phyloP scores from a whole-genome alignment of 2,113 vertebrate species.

The Eulacestoma nigropectus region DNA sequence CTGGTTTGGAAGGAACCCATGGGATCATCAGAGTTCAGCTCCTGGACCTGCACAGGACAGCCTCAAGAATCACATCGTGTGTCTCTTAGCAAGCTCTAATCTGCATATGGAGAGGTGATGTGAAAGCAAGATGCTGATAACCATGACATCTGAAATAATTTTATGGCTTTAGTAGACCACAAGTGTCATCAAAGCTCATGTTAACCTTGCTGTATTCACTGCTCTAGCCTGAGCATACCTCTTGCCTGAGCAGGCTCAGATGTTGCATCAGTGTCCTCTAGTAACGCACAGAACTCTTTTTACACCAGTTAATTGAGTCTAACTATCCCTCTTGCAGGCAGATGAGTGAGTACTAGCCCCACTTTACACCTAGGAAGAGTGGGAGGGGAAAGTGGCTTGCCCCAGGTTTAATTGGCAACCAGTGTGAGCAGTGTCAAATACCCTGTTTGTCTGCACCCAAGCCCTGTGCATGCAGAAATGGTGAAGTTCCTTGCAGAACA shows the following conservation, averaged over 20 bases:
- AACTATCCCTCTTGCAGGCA: background rate
- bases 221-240: background rate
- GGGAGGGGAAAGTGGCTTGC: conserved; percentile 5
- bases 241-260: background rate
- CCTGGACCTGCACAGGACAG: background rate
- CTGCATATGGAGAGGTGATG: background rate
- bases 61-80: background rate
- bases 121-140: background rate
- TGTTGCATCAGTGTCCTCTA: background rate
- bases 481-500: background rate
- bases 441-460: rapidly evolving
- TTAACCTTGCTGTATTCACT: background rate
- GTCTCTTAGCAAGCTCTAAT: background rate
- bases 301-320: background rate
- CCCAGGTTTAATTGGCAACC: background rate
- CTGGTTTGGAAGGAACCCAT: background rate
- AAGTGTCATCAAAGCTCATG: background rate
- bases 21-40: background rate
- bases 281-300: background rate
- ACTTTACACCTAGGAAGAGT: background rate
- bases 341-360: background rate
- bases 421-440: background rate
- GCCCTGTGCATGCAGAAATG: background rate
- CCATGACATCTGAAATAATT: background rate
- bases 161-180: background rate